phyloP scores from a whole-genome alignment of 2,113 vertebrate species.

The Melanerpes formicivorus region DNA sequence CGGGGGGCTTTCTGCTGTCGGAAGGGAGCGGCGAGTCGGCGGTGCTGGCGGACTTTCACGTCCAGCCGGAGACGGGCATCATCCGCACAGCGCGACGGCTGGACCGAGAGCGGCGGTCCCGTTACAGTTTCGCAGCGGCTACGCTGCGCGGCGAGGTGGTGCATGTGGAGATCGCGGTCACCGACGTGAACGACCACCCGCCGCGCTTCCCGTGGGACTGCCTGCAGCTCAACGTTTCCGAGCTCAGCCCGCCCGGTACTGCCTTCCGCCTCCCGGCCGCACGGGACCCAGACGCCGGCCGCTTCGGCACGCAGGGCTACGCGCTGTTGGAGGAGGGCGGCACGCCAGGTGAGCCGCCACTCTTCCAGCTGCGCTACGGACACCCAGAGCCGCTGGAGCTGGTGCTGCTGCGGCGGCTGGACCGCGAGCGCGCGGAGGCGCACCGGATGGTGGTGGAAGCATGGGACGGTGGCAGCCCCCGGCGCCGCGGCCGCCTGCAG shows the following conservation, averaged over 20 bases:
- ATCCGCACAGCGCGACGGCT: constrained; percentile 86
- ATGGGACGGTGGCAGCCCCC: constrained; percentile 88
- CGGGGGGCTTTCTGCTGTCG: constrained; percentile 87
- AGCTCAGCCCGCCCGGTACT: constrained; percentile 83
- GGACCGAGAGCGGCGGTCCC: constrained; percentile 86
- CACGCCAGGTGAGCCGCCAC: neutral
- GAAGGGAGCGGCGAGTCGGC: constrained; percentile 88
- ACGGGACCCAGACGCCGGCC: constrained; percentile 83
- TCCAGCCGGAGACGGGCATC: constrained; percentile 87
- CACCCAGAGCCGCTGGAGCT: constrained; percentile 78
- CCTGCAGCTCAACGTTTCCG: constrained; percentile 83
- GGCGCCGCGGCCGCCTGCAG: constrained; percentile 75
- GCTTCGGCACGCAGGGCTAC: constrained; percentile 85
- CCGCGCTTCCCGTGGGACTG: constrained; percentile 80
- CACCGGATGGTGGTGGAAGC: constrained; percentile 85
- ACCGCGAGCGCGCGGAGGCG: constrained; percentile 79
- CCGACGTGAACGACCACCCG: constrained; percentile 89
- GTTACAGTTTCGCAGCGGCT: constrained; percentile 89
- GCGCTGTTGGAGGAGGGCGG: constrained; percentile 62
- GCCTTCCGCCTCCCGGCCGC: constrained; percentile 85
- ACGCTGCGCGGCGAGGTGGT: constrained; percentile 87
- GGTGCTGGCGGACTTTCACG: constrained; percentile 87
- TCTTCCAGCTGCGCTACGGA: constrained; percentile 68
- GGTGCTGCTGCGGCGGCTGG: constrained; percentile 79
- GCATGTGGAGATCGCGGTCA: constrained; percentile 83